A percentile compares a stretch with the other conserved stretches of the same genome.
phyloP scores from a whole-genome alignment of 2,888 invertebrate species.

The Beris chalybata region DNA sequence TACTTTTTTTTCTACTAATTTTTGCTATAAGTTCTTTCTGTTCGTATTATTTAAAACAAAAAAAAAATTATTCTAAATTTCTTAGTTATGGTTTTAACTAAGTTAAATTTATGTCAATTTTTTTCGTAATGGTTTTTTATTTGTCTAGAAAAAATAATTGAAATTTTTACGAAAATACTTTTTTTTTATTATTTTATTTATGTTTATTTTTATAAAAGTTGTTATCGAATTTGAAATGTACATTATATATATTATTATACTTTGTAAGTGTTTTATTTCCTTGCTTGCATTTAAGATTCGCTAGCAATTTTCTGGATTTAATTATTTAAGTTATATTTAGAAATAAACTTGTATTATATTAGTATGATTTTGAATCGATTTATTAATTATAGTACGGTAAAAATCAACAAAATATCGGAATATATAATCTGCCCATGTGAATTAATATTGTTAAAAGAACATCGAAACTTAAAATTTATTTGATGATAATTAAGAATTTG shows the following conservation, averaged over 20 bases:
- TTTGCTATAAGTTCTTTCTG: constrained; percentile 6
- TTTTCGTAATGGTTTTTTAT: constrained; percentile 24
- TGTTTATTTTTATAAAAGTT: constrained; percentile 28
- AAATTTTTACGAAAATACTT: constrained; percentile 37
- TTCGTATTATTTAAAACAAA: constrained; percentile 2
- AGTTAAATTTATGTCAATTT: background rate
- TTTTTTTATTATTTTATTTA: constrained; percentile 31
- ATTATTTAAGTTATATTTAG: constrained; percentile 18
- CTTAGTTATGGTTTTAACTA: too few relatives aligned
- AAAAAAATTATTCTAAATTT: constrained; percentile 1
- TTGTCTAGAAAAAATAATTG: constrained; percentile 37
- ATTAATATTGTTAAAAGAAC: too few relatives aligned
- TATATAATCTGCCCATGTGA: background rate
- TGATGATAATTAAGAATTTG: too few relatives aligned
- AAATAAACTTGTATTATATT: constrained; percentile 11
- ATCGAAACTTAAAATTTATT: too few relatives aligned
- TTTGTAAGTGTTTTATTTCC: constrained; percentile 20
- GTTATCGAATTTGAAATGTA: constrained; percentile 28
- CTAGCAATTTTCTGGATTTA: constrained; percentile 24
- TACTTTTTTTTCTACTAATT: constrained; percentile 15
- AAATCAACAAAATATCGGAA: background rate
- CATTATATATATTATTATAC: constrained; percentile 22
- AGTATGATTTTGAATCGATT: constrained; percentile 29
- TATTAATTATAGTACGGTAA: constrained; percentile 9
- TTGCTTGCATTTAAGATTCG: constrained; percentile 31